Evolutionary conservation across 2,113 vertebrate genomes (phyloP).

Genomic region (Oostethus manadensis): DNA sequence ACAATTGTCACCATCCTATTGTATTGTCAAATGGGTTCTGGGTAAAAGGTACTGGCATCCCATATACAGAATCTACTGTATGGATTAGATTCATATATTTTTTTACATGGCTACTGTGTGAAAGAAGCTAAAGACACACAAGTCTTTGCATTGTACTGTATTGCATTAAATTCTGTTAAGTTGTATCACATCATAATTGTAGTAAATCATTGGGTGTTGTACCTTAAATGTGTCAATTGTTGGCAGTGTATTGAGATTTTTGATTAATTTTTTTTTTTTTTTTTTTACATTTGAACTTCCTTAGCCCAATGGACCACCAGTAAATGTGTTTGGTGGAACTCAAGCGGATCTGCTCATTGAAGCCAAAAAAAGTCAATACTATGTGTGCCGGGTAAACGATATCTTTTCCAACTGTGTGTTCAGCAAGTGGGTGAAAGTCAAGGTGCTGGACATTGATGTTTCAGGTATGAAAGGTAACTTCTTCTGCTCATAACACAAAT

Average conservation of each 20-base stretch:
- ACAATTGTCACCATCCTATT: too few species aligned
- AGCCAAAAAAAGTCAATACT: constrained; percentile 66
- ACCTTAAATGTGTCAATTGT: too few species aligned
- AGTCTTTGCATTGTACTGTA: background rate
- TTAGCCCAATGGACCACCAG: background rate
- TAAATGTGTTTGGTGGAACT: constrained; percentile 69
- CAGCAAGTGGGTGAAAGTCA: constrained; percentile 80
- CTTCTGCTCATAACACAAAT: too few species aligned
- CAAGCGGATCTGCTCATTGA: constrained; percentile 66
- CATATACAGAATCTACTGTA: background rate
- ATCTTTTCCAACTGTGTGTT: constrained; percentile 62
- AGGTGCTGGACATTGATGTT: constrained; percentile 64
- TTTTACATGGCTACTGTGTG: background rate
- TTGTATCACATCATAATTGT: background rate
- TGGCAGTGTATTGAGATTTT: background rate
- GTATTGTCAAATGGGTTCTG: background rate
- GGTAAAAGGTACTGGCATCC: background rate
- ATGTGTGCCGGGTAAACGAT: constrained; percentile 78
- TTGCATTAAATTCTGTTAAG: background rate
- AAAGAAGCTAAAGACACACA: background rate
- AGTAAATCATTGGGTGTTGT: too few species aligned
- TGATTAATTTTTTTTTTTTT: background rate
- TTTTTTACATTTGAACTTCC: background rate
- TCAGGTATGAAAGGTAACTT: constrained; percentile 48
- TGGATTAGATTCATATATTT: too few species aligned